Evolutionary conservation across 2,113 vertebrate species (phyloP).

Genomic region (Delphinapterus leucas): DNA sequence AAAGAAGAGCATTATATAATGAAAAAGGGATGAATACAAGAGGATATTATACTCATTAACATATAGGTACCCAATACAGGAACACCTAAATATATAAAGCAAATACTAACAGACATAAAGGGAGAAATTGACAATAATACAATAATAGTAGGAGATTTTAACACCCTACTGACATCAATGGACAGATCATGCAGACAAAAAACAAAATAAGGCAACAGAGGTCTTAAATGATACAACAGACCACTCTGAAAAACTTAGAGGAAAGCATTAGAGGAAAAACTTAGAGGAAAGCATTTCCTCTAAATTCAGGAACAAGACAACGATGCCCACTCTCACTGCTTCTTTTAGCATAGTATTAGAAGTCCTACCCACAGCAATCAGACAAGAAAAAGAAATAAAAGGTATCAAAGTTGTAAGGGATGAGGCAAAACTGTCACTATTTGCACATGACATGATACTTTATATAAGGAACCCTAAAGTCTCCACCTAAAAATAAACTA

Average conservation of each 20-base stretch:
- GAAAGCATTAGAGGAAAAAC: no score
- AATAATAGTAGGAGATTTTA: not conserved
- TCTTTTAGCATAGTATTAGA: not conserved
- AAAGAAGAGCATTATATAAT: not conserved
- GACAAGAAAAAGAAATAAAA: not conserved
- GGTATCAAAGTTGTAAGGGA: not conserved
- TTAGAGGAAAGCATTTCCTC: not conserved
- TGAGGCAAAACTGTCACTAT: not conserved
- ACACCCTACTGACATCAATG: not conserved
- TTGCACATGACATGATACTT: not conserved
- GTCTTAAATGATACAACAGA: not conserved
- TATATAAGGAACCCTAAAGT: not conserved
- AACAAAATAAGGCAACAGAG: not conserved
- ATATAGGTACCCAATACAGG: not conserved
- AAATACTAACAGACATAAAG: not conserved
- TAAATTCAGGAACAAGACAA: not conserved
- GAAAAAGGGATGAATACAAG: not conserved
- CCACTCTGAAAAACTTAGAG: not conserved
- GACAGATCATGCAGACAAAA: not conserved
- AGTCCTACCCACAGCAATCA: not conserved
- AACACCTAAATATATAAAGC: not conserved
- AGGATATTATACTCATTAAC: not conserved
- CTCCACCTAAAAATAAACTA: not conserved
- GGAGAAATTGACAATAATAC: not conserved
- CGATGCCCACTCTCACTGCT: not conserved